Evolutionary conservation across 2,113 vertebrate genomes (phyloP).

Genomic region (Sakesphorus luctuosus): DNA sequence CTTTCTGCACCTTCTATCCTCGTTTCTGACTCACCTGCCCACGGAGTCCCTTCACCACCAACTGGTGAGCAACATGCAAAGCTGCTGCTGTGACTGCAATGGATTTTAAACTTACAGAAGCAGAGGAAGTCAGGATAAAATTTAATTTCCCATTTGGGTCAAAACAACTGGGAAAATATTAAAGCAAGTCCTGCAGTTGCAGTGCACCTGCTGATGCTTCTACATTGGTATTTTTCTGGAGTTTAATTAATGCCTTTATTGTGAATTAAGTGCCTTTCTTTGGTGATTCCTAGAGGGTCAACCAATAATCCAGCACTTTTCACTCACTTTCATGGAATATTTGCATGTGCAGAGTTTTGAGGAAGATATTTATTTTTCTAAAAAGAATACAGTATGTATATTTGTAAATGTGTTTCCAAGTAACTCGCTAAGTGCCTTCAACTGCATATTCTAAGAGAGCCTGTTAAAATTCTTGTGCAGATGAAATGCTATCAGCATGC

Average conservation of each 20-base stretch:
- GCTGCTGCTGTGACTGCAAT: background rate
- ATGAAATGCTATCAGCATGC: background rate
- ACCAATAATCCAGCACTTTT: background rate
- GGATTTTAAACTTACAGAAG: background rate
- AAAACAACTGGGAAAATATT: background rate
- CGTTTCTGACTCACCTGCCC: background rate
- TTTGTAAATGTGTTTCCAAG: slow-evolving; percentile 46
- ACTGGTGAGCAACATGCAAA: background rate
- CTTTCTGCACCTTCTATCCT: background rate
- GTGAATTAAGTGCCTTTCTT: background rate
- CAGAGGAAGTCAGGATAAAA: background rate
- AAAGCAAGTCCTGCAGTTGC: background rate
- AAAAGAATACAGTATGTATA: background rate
- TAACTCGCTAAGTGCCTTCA: background rate
- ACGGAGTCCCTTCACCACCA: background rate
- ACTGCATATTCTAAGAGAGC: background rate
- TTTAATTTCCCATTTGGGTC: background rate
- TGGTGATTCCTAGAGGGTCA: background rate
- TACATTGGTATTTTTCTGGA: background rate
- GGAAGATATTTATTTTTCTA: background rate
- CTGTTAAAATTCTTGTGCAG: background rate
- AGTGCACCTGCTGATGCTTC: background rate
- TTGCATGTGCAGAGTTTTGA: background rate
- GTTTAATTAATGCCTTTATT: background rate
- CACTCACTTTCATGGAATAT: background rate